Percentiles rank a stretch among this genome's conserved stretches.
phyloP scores from a whole-genome alignment of 2,888 invertebrate species.

The Clunio marinus region DNA sequence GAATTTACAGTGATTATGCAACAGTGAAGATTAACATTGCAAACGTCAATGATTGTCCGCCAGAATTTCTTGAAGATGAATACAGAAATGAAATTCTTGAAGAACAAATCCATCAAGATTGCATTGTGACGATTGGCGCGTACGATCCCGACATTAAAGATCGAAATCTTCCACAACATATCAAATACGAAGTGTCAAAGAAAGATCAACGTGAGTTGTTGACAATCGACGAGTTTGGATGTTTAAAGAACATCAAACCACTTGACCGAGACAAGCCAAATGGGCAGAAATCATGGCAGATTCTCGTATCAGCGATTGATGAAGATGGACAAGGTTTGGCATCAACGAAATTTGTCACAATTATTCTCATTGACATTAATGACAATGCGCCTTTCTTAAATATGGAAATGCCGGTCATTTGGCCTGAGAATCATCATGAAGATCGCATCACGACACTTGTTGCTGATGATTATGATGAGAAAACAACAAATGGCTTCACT shows the following conservation, averaged over 20 bases:
- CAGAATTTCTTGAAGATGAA: slow-evolving; percentile 68
- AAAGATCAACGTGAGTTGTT: slow-evolving; percentile 67
- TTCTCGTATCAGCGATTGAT: slow-evolving; percentile 70
- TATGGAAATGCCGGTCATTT: slow-evolving; percentile 74
- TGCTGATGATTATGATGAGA: slow-evolving; percentile 76
- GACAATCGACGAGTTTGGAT: slow-evolving; percentile 69
- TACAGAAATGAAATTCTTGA: slow-evolving; percentile 72
- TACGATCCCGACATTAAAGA: slow-evolving; percentile 84
- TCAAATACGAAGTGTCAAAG: slow-evolving; percentile 70
- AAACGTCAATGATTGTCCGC: slow-evolving; percentile 91
- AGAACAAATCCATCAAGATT: slow-evolving; percentile 65
- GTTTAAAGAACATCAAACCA: slow-evolving; percentile 59
- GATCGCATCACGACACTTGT: slow-evolving; percentile 65
- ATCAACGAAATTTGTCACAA: slow-evolving; percentile 61
- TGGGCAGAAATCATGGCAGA: slow-evolving; percentile 77
- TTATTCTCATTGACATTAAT: slow-evolving; percentile 76
- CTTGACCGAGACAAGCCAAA: slow-evolving; percentile 85
- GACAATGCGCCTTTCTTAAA: slow-evolving; percentile 89
- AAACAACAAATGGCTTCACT: slow-evolving; percentile 78
- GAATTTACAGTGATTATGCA: slow-evolving; percentile 75
- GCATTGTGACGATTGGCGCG: slow-evolving; percentile 66
- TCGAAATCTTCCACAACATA: slow-evolving; percentile 68
- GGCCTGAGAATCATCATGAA: slow-evolving; percentile 73
- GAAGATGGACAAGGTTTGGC: slow-evolving; percentile 62
- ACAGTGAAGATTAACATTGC: slow-evolving; percentile 79